Percentiles rank a stretch among this genome's conserved stretches.
These are phyloP conservation scores for Sinocyclocheilus maitianheensis DNA, from an alignment of 2,113 vertebrate species.

Conservation along the genomic window DNA sequence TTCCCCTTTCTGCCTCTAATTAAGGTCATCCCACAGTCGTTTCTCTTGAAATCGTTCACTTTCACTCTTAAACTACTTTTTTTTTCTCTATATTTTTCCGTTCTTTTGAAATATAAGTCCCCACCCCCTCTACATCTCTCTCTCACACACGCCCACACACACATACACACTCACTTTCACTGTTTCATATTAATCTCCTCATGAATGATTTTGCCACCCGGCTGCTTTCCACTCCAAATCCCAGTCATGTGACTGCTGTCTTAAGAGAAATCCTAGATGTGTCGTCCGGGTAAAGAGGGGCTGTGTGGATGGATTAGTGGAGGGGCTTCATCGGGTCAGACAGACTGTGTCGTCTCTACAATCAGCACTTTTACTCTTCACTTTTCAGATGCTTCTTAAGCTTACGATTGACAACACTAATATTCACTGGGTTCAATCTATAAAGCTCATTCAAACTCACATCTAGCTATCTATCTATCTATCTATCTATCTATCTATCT, in stretches of 20 bases:
- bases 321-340: slow-evolving; percentile 50
- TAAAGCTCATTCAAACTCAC: not conserved
- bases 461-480: not conserved
- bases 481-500: not conserved
- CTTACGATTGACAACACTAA: slow-evolving; percentile 1
- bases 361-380: slow-evolving; percentile 38
- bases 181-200: slow-evolving; percentile 45
- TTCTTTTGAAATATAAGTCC: not conserved
- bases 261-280: slow-evolving; percentile 46
- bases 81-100: not conserved
- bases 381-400: slow-evolving; percentile 5
- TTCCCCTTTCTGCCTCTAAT: not conserved
- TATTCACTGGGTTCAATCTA: not conserved
- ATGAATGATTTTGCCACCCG: slow-evolving; percentile 50
- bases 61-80: not conserved
- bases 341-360: slow-evolving; percentile 45
- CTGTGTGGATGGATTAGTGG: slow-evolving; percentile 52
- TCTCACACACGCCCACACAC: not conserved
- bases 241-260: slow-evolving; percentile 42
- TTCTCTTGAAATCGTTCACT: not conserved
- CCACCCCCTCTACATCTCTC: not conserved
- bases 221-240: slow-evolving; percentile 45
- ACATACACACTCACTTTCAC: not conserved
- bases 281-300: slow-evolving; percentile 16
- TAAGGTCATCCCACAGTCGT: slow-evolving; percentile 28